phyloP scores from a whole-genome alignment of 30 jellyfish, hydroid and myxozoan species.

The Pelagia noctiluca region DNA sequence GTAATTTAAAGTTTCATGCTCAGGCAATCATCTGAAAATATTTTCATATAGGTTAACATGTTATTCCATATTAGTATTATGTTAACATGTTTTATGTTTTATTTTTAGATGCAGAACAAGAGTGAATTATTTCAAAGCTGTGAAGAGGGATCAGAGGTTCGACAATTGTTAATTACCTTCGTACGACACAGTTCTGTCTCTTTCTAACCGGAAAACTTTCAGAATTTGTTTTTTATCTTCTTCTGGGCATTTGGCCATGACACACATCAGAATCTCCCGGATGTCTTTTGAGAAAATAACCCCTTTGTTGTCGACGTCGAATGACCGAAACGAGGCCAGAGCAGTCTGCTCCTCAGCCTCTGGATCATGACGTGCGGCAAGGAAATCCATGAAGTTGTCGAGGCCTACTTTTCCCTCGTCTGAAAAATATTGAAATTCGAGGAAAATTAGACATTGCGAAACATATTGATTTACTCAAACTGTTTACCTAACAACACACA shows the following conservation, averaged over 20 bases:
- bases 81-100: too few relatives aligned
- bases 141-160: too few relatives aligned
- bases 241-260: slow-evolving; percentile 68
- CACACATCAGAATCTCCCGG: slow-evolving; percentile 47
- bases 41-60: too few relatives aligned
- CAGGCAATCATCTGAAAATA: too few relatives aligned
- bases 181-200: slow-evolving; percentile 50
- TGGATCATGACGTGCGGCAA: slow-evolving; percentile 53
- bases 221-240: slow-evolving; percentile 58
- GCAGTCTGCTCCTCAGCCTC: slow-evolving; percentile 52
- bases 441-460: not conserved
- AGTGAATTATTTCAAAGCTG: too few relatives aligned
- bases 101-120: too few relatives aligned
- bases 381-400: slow-evolving; percentile 51
- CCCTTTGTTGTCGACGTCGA: slow-evolving; percentile 63
- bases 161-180: slow-evolving; percentile 80
- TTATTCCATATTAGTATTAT: too few relatives aligned
- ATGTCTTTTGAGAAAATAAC: slow-evolving; percentile 62
- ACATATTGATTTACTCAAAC: too few relatives aligned
- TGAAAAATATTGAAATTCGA: not conserved
- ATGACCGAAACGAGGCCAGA: slow-evolving; percentile 71
- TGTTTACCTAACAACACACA: too few relatives aligned
- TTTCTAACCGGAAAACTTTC: slow-evolving; percentile 54
- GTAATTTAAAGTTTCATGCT: too few relatives aligned
- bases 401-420: slow-evolving; percentile 69